A percentile compares a stretch with the other conserved stretches of the same genome.
phyloP scores from a whole-genome alignment of 1,140 invertebrate genomes.

The Octopus bimaculoides region DNA sequence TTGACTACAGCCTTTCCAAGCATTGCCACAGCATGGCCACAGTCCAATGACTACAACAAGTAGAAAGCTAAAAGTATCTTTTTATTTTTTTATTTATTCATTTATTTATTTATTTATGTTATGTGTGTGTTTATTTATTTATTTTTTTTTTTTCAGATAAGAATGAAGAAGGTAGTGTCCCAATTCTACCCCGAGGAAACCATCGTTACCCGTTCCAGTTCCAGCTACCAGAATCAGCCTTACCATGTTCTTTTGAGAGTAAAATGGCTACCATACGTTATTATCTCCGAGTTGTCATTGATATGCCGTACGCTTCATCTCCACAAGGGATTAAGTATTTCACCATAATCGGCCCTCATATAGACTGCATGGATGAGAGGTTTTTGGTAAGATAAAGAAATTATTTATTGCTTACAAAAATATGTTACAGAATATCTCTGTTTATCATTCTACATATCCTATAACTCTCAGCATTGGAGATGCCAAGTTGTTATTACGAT shows the following conservation, averaged over 20 bases:
- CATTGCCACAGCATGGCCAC: too few species aligned
- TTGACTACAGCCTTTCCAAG: too few species aligned
- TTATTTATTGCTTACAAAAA: too few species aligned
- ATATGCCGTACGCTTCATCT: constrained; percentile 80
- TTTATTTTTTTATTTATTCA: background rate
- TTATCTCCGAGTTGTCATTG: constrained; percentile 76
- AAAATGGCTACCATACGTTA: constrained; percentile 76
- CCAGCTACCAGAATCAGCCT: constrained; percentile 72
- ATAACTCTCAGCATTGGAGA: too few species aligned
- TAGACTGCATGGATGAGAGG: constrained; percentile 84
- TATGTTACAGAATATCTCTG: too few species aligned
- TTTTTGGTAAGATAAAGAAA: constrained; percentile 66
- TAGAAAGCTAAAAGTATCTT: too few species aligned
- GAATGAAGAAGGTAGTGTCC: constrained; percentile 68
- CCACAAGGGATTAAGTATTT: constrained; percentile 85
- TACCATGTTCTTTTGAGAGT: constrained; percentile 80
- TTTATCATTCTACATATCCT: too few species aligned
- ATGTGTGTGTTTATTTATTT: background rate
- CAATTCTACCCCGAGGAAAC: constrained; percentile 73
- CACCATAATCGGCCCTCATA: constrained; percentile 79
- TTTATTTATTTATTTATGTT: background rate
- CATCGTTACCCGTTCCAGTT: constrained; percentile 78
- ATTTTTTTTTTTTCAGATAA: constrained; percentile 60
- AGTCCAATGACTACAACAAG: too few species aligned
- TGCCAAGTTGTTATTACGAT: too few species aligned